phyloP scores from a whole-genome alignment of 2,113 vertebrate genomes.

The Dipodomys ordii region DNA sequence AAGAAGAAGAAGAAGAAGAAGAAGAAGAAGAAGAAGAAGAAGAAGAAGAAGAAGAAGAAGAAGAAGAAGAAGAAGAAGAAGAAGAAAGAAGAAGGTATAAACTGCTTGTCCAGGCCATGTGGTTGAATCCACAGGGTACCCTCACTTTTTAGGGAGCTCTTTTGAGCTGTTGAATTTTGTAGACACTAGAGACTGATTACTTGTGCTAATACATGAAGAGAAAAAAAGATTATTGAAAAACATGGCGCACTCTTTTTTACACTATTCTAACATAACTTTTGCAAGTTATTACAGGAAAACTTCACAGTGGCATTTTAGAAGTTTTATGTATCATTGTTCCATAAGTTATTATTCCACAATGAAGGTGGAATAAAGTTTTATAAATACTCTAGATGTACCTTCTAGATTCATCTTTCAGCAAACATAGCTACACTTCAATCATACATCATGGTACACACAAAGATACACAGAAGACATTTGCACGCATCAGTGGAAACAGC shows the following conservation, averaged over 20 bases:
- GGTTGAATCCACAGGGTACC: constrained; percentile 73
- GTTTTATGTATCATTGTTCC: background rate
- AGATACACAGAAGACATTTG: background rate
- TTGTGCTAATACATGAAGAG: constrained; percentile 51
- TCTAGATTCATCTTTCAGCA: background rate
- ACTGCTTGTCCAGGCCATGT: constrained; percentile 81
- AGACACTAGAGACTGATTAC: constrained; percentile 57
- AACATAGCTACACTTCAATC: background rate
- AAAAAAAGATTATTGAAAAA: constrained; percentile 1
- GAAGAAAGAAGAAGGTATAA: constrained; percentile 74
- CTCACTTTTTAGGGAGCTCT: constrained; percentile 66
- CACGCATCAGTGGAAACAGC: background rate
- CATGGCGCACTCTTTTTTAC: background rate
- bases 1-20: no score
- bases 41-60: no score
- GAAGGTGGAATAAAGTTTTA: background rate
- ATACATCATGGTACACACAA: background rate
- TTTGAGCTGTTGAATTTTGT: constrained; percentile 72
- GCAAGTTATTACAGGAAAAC: background rate
- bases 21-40: no score
- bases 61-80: no score
- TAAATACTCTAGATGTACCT: background rate
- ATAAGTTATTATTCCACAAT: background rate
- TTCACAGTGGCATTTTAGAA: background rate
- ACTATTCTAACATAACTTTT: background rate